Base-by-base conservation (phyloP, 1,140 invertebrate genomes). In the Tetragnatha versicolor region DNA sequence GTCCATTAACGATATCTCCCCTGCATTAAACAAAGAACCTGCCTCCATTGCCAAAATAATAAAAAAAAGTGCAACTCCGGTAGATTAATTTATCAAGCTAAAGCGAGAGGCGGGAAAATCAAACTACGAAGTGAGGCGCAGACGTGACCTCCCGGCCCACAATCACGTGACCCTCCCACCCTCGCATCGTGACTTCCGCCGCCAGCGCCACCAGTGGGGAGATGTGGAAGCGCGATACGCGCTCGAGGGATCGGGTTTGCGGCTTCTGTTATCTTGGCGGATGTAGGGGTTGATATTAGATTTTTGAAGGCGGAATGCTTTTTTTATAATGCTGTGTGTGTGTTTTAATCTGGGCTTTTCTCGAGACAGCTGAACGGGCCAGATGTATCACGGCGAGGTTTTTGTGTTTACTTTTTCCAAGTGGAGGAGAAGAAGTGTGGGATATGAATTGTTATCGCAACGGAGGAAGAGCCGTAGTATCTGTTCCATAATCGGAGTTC, bases 61-160 rank as follows among this genome's bases (percentile, higher is more conserved):
- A 20, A 47, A 47, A 3, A 12, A 47, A 2, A 47, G 20, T 47
- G 42, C 42, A 20, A n/a, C n/a, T n/a, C n/a, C 12, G 4, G 20
- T n/a, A 68, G 42, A 47, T 68, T 68, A 51, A 68, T 68, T 68
- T 51, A 68, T 68, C 65, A 68, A 68, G 45, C 33, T 27, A 27
- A 3, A 12, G 22, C 12, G 60, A 20, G 60, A 22, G 17, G 14
- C 22, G 22, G 35, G 9, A 63, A 63, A 63, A 22, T 22, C 22
- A 39, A 63, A 39, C 17, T 39, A 25, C 22, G 14, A 6, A 17
- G n/a, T 49, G 60, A 63, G 65, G 65, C 51, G 65, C 27, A 51
- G 49, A 70, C 47, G 68, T 70, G 68, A 70, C 68, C 68, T 70
- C 47, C 51, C 33, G 10, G 33, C 33, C 45, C 49, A 70, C 49